Base-by-base conservation (phyloP, 2,113 vertebrate species). In the Globicephala melas region DNA sequence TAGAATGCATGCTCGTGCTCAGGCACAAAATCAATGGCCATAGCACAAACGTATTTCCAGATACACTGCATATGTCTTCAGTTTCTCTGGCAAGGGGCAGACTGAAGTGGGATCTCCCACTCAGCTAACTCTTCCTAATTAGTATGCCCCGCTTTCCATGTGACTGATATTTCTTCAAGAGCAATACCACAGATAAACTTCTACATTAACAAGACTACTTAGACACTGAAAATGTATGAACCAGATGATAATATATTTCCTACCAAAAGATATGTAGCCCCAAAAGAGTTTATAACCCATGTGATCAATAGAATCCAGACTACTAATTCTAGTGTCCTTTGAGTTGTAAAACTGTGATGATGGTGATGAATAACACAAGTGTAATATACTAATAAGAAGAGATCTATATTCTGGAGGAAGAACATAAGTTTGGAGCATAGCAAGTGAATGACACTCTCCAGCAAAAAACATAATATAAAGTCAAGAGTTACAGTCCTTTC, bases 11-110 rank as follows among this genome's bases (percentile, higher is more conserved):
- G 55, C 84, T 93, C 58, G 36, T 63, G 17, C 50, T 84, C 47
- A 94, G 68, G 65, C 8, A 67, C 38, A 87, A 88, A 71, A 95
- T 33, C 74, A 90, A 94, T 94, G 80, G 44, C 67, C 80, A n/a
- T 1, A 53, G 62, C 33, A 73, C 58, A 71, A 85, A 60, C 21
- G 9, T 38, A 47, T 94, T 95, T 97, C 62, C 28, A 79, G 36
- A 87, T 3, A 71, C 6, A 10, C 28, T n/a, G 15, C 1, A 1
- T 31, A 77, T 25, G 25, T 58, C 63, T 94, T 77, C 36, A 71
- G 25, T 60, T 79, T 92, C 26, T 94, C 65, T 44, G 15, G 25
- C 25, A 97, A 89, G 41, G 95, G 53, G 11, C 18, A 92, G 23
- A 70, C 41, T 97, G 58, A 55, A 74, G 33, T 25, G n/a, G 25